Base-by-base conservation (phyloP, 2,797 vertebrate species). In the Vultur gryphus region DNA sequence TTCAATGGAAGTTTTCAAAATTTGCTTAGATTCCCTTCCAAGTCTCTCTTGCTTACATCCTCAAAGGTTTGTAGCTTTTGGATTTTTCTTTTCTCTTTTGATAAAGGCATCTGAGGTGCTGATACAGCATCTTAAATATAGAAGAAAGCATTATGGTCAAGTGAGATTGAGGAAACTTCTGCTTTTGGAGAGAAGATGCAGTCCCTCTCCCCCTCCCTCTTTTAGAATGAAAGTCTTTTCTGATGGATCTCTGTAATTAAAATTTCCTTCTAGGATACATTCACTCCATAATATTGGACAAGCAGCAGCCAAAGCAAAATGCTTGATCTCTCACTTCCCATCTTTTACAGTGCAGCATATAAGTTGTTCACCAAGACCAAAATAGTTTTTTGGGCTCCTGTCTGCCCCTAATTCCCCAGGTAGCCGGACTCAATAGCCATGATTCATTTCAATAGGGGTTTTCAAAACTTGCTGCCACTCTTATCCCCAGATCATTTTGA, bases 1-100 rank as follows among this genome's bases (percentile, higher is more conserved):
- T 97, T 97, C 87, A 89, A 20, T 87, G 92, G 51, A 66, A 89
- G 59, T 93, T 78, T 93, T 96, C 61, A 87, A 64, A 95, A 94
- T 96, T 92, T 83, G 78, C 97, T 98, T 94, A 81, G 89, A 97
- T 97, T 96, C 67, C 52, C 71, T 87, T 95, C 89, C 93, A 96
- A 75, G 67, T 89, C 43, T 85, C 65, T 95, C 78, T 90, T 58
- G 48, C 92, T 97, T 96, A 48, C 44, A 94, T 95, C 90, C 61
- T 66, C 75, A 89, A 95, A 95, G 84, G 59, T 75, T 96, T 81
- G 20, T 66, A 48, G 77, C 73, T 79, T 82, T 95, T 58, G 55
- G 39, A 67, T 94, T 96, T 92, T 81, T 83, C 89, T 88, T 92
- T 88, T 94, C 72, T 46, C 51, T 77, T 83, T 75, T 58, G 16